These are phyloP conservation scores for Henicopernis longicauda DNA, from an alignment of 2,113 vertebrate species.

Conservation along the genomic window DNA sequence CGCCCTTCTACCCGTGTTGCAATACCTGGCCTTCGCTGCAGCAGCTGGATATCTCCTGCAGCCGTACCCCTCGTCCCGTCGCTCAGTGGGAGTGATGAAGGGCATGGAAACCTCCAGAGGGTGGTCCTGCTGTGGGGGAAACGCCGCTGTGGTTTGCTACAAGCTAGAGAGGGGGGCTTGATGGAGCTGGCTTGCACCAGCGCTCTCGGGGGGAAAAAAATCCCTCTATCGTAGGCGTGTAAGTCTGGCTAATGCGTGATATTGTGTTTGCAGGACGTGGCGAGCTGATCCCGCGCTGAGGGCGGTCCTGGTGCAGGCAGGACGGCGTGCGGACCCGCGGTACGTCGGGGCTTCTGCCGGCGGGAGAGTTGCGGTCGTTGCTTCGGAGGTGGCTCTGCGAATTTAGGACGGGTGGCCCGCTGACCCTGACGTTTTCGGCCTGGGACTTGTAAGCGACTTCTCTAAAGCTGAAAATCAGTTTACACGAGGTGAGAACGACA, in stretches of 20 bases:
- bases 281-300: fast-evolving
- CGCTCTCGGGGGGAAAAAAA: not conserved
- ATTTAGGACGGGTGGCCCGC: not conserved
- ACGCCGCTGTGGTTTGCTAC: fast-evolving
- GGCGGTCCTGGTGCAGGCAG: not conserved
- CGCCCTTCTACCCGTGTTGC: not conserved
- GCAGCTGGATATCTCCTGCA: not conserved
- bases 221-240: fast-evolving
- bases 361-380: not conserved
- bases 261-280: not conserved
- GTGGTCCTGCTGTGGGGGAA: not conserved
- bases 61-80: not conserved
- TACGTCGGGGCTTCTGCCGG: not conserved
- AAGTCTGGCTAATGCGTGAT: not conserved
- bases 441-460: not conserved
- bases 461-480: not conserved
- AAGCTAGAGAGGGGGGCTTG: not conserved
- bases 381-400: not conserved
- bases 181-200: not conserved
- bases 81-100: not conserved
- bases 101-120: not conserved
- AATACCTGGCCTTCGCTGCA: not conserved
- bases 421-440: fast-evolving
- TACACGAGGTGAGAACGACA: fast-evolving
- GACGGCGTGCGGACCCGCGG: fast-evolving